phyloP scores from a whole-genome alignment of 2,797 vertebrate species.

The Apogon talboti region DNA sequence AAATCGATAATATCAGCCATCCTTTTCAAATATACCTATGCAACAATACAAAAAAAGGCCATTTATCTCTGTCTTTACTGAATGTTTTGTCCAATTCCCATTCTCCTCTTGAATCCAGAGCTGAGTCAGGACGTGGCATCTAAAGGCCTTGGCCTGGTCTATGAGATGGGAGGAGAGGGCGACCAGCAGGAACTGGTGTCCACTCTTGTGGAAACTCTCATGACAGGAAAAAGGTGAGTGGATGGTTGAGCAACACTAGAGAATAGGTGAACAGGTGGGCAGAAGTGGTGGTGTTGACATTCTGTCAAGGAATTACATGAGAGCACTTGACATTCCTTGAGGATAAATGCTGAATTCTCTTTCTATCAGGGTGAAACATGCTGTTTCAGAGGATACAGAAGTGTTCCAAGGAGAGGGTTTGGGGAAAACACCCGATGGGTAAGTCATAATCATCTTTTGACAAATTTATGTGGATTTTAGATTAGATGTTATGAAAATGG shows the following conservation, averaged over 20 bases:
- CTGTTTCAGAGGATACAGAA: constrained; percentile 93
- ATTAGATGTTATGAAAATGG: not conserved
- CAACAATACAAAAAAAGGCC: not conserved
- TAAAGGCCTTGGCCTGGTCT: constrained; percentile 97
- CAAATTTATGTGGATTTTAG: too few species aligned
- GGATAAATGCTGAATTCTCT: constrained; percentile 1
- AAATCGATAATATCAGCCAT: not conserved
- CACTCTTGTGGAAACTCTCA: constrained; percentile 94
- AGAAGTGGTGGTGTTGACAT: not conserved
- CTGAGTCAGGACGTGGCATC: constrained; percentile 97
- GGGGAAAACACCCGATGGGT: constrained; percentile 98
- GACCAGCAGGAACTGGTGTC: constrained; percentile 97
- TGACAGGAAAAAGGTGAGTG: constrained; percentile 96
- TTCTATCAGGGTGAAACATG: constrained; percentile 87
- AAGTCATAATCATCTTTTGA: constrained; percentile 48
- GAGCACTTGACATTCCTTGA: not conserved
- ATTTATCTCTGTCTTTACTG: not conserved
- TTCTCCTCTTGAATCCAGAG: constrained; percentile 80
- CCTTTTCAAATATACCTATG: not conserved
- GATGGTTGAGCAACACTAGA: not conserved
- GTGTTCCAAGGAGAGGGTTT: constrained; percentile 93
- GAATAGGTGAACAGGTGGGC: not conserved
- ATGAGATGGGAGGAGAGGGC: constrained; percentile 93
- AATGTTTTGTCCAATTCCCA: not conserved
- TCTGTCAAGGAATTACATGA: not conserved